These are phyloP conservation scores for Drosophila trapezifrons DNA, from an alignment of 1,140 invertebrate species.

Conservation along the genomic window DNA sequence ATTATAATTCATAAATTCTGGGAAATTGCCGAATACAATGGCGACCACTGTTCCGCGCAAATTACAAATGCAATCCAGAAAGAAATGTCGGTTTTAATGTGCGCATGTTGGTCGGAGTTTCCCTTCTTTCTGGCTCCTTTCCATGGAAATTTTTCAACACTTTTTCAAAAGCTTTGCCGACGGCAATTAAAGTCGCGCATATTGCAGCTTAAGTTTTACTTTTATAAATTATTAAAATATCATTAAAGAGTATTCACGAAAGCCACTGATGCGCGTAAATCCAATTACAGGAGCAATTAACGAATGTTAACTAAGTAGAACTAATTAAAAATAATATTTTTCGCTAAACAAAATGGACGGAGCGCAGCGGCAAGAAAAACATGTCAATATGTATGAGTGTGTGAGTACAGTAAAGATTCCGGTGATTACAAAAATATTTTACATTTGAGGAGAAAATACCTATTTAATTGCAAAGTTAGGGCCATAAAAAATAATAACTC, in stretches of 20 bases:
- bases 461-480: not conserved
- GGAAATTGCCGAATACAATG: constrained; percentile 81
- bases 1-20: constrained; percentile 83
- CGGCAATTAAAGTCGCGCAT: constrained; percentile 55
- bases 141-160: constrained; percentile 46
- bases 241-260: constrained; percentile 61
- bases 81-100: constrained; percentile 49
- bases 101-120: constrained; percentile 7
- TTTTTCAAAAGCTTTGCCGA: constrained; percentile 52
- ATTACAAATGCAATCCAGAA: constrained; percentile 65
- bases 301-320: constrained; percentile 79
- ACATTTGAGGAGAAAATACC: not conserved
- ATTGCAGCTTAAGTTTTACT: constrained; percentile 34
- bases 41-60: constrained; percentile 63
- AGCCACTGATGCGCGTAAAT: constrained; percentile 70
- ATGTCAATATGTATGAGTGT: constrained; percentile 6
- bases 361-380: constrained; percentile 1
- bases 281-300: constrained; percentile 82
- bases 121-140: constrained; percentile 15
- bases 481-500: not conserved
- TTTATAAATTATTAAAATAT: constrained; percentile 74
- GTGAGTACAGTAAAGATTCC: constrained; percentile 5
- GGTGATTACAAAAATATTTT: not conserved
- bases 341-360: constrained; percentile 65
- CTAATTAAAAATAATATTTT: constrained; percentile 82